phyloP scores from a whole-genome alignment of 2,888 invertebrate genomes.

The Coenonympha glycerion region DNA sequence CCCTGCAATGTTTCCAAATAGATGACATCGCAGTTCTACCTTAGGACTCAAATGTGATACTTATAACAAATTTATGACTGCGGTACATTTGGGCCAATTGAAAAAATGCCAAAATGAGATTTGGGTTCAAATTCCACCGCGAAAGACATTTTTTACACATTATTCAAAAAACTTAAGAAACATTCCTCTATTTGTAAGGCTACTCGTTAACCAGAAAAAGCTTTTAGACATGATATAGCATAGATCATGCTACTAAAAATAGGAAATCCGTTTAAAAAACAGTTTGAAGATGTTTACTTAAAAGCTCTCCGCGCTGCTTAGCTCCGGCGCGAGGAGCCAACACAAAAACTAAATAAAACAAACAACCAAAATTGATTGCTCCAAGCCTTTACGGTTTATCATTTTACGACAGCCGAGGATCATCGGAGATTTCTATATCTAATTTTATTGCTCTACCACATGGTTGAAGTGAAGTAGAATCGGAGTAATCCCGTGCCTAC shows the following conservation, averaged over 20 bases:
- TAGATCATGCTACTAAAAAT: background rate
- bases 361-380: slow-evolving; percentile 36
- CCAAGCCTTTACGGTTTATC: slow-evolving; percentile 27
- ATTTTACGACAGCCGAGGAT: slow-evolving; percentile 29
- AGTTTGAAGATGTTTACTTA: slow-evolving; percentile 26
- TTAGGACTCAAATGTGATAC: too few relatives aligned
- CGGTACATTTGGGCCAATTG: too few relatives aligned
- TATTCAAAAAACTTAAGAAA: too few relatives aligned
- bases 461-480: slow-evolving; percentile 8
- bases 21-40: too few relatives aligned
- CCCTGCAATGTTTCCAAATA: too few relatives aligned
- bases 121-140: too few relatives aligned
- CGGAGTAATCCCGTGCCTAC: background rate
- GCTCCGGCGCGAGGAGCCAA: slow-evolving; percentile 13
- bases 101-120: too few relatives aligned
- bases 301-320: slow-evolving; percentile 18
- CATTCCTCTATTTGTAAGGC: background rate
- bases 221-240: background rate
- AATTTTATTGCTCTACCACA: slow-evolving; percentile 25
- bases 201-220: background rate
- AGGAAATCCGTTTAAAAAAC: slow-evolving; percentile 11
- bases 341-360: slow-evolving; percentile 36
- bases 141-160: too few relatives aligned
- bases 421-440: slow-evolving; percentile 24
- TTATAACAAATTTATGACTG: too few relatives aligned